Evolutionary conservation across 2,888 invertebrate genomes (phyloP).

Genomic region (Oligia latruncula): DNA sequence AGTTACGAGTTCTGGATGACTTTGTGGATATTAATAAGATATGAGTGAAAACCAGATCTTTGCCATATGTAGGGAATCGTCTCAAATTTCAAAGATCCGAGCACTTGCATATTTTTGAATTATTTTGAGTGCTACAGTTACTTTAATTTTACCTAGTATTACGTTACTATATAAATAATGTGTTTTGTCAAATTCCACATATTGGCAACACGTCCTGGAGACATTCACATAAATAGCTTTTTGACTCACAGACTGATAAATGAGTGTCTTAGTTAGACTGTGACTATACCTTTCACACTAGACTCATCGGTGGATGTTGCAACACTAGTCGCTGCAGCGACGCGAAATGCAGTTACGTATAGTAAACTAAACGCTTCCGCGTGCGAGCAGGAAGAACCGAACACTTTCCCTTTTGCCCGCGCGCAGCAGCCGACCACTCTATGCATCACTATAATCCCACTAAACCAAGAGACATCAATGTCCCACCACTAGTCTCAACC

Average conservation of each 20-base stretch:
- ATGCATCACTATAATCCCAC: conserved; percentile 84
- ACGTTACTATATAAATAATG: background rate
- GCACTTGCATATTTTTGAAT: background rate
- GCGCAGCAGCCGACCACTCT: conserved; percentile 87
- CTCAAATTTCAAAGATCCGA: background rate
- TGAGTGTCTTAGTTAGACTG: conserved; percentile 35
- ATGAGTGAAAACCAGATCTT: background rate
- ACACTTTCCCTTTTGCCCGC: conserved; percentile 89
- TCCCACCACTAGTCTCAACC: conserved; percentile 50
- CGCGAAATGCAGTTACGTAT: conserved; percentile 84
- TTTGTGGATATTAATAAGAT: background rate
- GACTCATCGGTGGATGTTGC: conserved; percentile 67
- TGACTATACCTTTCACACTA: conserved; percentile 55
- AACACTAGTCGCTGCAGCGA: conserved; percentile 64
- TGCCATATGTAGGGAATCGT: background rate
- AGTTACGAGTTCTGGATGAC: background rate
- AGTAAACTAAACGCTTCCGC: conserved; percentile 86
- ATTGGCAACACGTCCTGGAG: conserved; percentile 12
- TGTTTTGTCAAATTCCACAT: background rate
- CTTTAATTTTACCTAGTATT: background rate
- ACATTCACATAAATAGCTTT: conserved; percentile 37
- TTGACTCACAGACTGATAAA: conserved; percentile 52
- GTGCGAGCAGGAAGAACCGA: conserved; percentile 87
- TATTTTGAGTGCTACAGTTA: background rate
- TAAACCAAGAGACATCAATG: conserved; percentile 66